Base-by-base conservation (phyloP, 2,113 vertebrate species). In the Garra rufa region DNA sequence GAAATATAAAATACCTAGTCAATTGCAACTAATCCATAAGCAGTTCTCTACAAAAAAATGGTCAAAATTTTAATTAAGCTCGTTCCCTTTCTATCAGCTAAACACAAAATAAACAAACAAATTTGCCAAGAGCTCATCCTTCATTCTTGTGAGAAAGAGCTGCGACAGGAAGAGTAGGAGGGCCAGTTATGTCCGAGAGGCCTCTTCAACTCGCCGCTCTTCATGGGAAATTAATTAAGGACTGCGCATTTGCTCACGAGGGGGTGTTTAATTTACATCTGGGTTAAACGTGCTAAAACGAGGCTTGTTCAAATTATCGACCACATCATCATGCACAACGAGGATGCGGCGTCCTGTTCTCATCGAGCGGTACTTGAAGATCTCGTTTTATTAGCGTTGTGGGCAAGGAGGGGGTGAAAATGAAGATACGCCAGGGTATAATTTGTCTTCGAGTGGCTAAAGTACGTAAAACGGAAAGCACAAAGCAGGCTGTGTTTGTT, bases 181-280 rank as follows among this genome's bases (percentile, higher is more conserved):
- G 84, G 71, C 55, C 10, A 11, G 38, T 50, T 50, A 41, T 4
- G 48, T 59, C 55, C 21, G 50, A 87, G 85, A 48, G 83, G 21
- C 30, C 85, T 82, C 86, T 82, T 88, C 59, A 71, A 38, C 75
- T 76, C 79, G 17, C 63, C 9, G 79, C 67, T 87, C 78, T 80
- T 83, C 26, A 75, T 24, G n/a, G 59, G 38, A 77, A 52, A 82
- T 82, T 81, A 85, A 89, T 89, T 84, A 88, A 89, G 50, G 78
- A 48, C 30, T 6, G 52, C 19, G 70, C 34, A 41, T 65, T 87
- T 55, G 38, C n/a, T 80, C 59, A 52, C 9, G n/a, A 86, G n/a
- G 11, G 76, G 63, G 43, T 43, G 81, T 59, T 59, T 61, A 69
- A 88, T 88, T 82, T 85, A 26, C 84, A 90, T 90, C 70, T 67